These are phyloP conservation scores for Babyrousa celebensis DNA, from an alignment of 2,797 vertebrate genomes.

Conservation along the genomic window DNA sequence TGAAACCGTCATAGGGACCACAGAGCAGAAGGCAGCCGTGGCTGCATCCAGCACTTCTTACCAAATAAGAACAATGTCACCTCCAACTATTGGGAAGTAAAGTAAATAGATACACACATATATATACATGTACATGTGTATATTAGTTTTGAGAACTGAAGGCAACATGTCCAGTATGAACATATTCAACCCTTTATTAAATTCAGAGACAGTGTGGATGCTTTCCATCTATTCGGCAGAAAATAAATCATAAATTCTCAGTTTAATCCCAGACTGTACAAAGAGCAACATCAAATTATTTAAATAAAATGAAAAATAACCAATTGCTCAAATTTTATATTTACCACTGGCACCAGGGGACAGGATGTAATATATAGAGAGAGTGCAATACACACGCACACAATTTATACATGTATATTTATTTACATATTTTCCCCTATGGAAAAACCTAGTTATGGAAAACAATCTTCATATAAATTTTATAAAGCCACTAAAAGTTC, in stretches of 20 bases:
- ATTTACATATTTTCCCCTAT: not conserved
- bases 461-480: not conserved
- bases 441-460: not conserved
- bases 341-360: not conserved
- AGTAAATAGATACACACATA: not conserved
- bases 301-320: conserved; percentile 9
- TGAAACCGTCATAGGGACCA: not conserved
- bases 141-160: not conserved
- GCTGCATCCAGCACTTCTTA: not conserved
- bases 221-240: not conserved
- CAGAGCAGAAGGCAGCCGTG: not conserved
- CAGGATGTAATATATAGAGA: not conserved
- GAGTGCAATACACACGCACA: not conserved
- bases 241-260: conserved; percentile 35
- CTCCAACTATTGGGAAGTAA: not conserved
- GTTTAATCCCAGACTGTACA: not conserved
- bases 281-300: conserved; percentile 1
- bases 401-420: not conserved
- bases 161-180: not conserved
- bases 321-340: not conserved
- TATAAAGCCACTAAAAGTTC: not conserved
- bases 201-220: not conserved
- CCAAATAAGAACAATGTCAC: not conserved
- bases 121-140: no score
- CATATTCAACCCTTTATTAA: not conserved